Conservation (phyloP, 2,888 invertebrate genomes). For the Clivina fossor region DNA sequence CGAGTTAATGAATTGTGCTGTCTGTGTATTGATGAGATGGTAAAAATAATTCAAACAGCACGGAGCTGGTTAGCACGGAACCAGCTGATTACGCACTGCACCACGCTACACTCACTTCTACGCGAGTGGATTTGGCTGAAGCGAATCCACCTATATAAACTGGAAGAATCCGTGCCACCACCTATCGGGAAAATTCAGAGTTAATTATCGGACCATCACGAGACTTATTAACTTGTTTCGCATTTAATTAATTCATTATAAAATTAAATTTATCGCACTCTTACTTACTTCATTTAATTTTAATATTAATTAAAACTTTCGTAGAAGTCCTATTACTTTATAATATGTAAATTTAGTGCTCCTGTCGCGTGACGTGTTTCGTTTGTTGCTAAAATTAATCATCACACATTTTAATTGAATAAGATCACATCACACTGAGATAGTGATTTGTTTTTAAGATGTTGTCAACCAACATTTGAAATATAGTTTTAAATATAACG, state of each 20-base stretch:
- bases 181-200: neutral
- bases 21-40: neutral
- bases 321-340: too few relatives aligned
- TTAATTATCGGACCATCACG: too few relatives aligned
- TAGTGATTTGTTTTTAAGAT: neutral
- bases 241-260: too few relatives aligned
- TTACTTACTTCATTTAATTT: too few relatives aligned
- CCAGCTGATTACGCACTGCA: conserved; percentile 17
- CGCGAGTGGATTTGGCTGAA: conserved; percentile 15
- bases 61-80: conserved; percentile 9
- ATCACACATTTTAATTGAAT: conserved; percentile 15
- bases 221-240: too few relatives aligned
- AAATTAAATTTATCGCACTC: too few relatives aligned
- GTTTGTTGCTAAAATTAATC: conserved; percentile 25
- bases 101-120: conserved; percentile 19
- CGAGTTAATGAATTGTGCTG: conserved; percentile 15
- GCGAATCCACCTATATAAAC: conserved; percentile 17
- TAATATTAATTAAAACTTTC: too few relatives aligned
- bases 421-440: neutral
- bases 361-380: conserved; percentile 13
- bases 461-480: conserved; percentile 10
- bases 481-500: conserved; percentile 11
- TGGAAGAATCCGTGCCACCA: conserved; percentile 7
- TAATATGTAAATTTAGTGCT: too few relatives aligned
- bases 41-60: neutral